Conservation (phyloP, 1,140 invertebrate genomes). For the Trichonephila inaurata region DNA sequence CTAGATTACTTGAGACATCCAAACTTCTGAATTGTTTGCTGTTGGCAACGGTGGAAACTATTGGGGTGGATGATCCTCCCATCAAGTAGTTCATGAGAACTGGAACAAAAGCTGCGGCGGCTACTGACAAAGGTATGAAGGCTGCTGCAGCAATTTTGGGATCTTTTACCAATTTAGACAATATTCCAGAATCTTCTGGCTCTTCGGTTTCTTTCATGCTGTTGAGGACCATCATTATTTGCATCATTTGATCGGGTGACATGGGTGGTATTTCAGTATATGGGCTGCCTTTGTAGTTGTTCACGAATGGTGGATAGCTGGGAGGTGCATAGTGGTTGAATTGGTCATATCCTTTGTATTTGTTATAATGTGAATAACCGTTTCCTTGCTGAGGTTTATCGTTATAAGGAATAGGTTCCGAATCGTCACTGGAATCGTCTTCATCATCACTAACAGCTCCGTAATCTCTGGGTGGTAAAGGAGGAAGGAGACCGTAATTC, state of each 20-base stretch:
- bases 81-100: slow-evolving; percentile 66
- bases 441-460: slow-evolving; percentile 25
- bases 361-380: slow-evolving; percentile 4
- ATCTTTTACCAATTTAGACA: slow-evolving; percentile 46
- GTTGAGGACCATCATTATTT: slow-evolving; percentile 43
- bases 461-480: neutral
- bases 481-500: neutral
- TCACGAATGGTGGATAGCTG: neutral
- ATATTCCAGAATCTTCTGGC: slow-evolving; percentile 8
- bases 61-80: neutral
- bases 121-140: slow-evolving; percentile 44
- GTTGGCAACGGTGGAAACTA: slow-evolving; percentile 13
- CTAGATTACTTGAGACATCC: neutral
- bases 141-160: slow-evolving; percentile 51
- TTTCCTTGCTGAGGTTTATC: neutral
- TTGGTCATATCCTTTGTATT: slow-evolving; percentile 41
- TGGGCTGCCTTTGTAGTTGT: slow-evolving; percentile 27
- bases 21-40: slow-evolving; percentile 45
- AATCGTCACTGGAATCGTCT: neutral
- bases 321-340: neutral
- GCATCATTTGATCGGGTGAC: slow-evolving; percentile 29
- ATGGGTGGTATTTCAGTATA: neutral
- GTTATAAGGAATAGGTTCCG: neutral
- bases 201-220: neutral
- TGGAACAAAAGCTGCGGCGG: slow-evolving; percentile 36